These are phyloP conservation scores for Lucilia cuprina DNA, from an alignment of 1,140 invertebrate species.

Conservation along the genomic window DNA sequence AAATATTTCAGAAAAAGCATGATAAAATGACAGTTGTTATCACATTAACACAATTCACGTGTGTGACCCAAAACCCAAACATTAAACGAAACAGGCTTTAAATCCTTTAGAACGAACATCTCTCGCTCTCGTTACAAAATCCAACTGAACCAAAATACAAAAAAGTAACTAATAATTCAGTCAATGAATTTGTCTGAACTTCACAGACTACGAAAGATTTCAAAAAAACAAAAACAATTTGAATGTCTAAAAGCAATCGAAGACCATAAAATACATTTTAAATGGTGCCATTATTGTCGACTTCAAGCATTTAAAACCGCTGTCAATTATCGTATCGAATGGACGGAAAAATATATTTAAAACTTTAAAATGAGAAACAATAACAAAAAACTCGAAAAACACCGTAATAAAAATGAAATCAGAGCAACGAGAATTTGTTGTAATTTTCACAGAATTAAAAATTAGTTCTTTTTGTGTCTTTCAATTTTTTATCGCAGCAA, in stretches of 20 bases:
- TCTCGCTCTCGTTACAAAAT: background rate
- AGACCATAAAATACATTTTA: constrained; percentile 31
- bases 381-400: background rate
- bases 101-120: background rate
- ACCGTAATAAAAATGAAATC: background rate
- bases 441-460: background rate
- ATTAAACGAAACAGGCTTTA: background rate
- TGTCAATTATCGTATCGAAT: background rate
- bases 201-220: background rate
- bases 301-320: background rate
- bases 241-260: constrained; percentile 27
- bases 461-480: background rate
- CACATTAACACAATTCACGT: constrained; percentile 24
- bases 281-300: constrained; percentile 22
- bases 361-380: background rate
- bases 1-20: background rate
- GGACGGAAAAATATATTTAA: background rate
- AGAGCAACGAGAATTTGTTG: background rate
- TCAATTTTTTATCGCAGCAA: constrained; percentile 4
- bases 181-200: background rate
- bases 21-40: constrained; percentile 12
- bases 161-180: background rate
- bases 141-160: background rate
- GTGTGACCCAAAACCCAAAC: background rate
- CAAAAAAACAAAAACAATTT: background rate